Conservation (phyloP, 2,888 invertebrate genomes). For the Salpingus planirostris region DNA sequence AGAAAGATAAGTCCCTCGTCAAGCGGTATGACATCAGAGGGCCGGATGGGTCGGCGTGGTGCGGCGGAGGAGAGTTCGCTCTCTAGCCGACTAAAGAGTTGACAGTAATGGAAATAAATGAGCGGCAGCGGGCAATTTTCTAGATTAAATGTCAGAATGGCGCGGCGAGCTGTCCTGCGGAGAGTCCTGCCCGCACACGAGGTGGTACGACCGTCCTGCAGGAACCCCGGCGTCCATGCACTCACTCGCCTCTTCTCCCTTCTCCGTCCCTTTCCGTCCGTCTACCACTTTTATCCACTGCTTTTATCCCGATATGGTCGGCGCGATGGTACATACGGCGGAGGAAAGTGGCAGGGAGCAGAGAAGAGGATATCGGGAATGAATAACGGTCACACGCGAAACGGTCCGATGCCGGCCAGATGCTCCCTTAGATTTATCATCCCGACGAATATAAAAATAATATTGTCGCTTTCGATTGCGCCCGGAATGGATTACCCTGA, state of each 20-base stretch:
- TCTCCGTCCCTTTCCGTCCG: constrained; percentile 19
- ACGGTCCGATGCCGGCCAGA: constrained; percentile 40
- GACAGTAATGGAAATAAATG: constrained; percentile 57
- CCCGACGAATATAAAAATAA: constrained; percentile 44
- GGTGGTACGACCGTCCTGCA: too few species aligned
- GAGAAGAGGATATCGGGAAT: constrained; percentile 40
- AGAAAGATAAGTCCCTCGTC: too few species aligned
- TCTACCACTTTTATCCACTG: too few species aligned
- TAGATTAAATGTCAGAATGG: constrained; percentile 56
- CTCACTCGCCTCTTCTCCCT: too few species aligned
- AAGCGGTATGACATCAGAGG: constrained; percentile 42
- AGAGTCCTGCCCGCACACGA: constrained; percentile 34
- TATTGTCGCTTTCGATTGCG: constrained; percentile 41
- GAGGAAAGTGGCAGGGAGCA: too few species aligned
- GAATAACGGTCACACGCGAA: constrained; percentile 40
- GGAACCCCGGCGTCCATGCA: too few species aligned
- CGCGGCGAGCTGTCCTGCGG: constrained; percentile 32
- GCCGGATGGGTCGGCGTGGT: constrained; percentile 21
- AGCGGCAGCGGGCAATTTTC: constrained; percentile 53
- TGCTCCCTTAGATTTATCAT: constrained; percentile 40
- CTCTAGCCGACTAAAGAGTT: constrained; percentile 41
- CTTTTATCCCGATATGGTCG: too few species aligned
- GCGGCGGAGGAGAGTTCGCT: background rate
- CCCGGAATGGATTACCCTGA: too few species aligned
- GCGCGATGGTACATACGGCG: too few species aligned